phyloP scores from a whole-genome alignment of 2,888 invertebrate species.

The Melangyna quadrimaculata region DNA sequence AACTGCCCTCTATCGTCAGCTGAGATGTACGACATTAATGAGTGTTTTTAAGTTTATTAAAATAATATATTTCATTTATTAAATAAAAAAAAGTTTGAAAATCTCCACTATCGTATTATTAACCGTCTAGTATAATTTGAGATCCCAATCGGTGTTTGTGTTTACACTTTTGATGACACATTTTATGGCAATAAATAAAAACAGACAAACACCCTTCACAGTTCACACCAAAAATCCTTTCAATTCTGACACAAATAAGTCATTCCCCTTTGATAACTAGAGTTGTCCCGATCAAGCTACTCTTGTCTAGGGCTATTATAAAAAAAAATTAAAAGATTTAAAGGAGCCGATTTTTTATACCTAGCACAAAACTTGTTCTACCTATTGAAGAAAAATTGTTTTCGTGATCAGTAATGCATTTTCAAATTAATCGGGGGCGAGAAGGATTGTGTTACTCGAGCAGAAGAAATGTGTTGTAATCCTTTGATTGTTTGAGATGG shows the following conservation, averaged over 20 bases:
- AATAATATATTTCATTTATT: too few relatives aligned
- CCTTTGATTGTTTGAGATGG: constrained; percentile 46
- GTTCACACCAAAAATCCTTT: constrained; percentile 25
- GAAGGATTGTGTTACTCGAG: constrained; percentile 23
- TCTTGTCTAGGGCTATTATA: not conserved
- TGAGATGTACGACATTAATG: too few relatives aligned
- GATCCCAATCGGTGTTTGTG: not conserved
- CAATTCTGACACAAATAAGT: constrained; percentile 1
- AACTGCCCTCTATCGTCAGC: too few relatives aligned
- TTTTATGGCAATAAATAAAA: constrained; percentile 56
- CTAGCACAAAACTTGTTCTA: not conserved
- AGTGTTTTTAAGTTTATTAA: too few relatives aligned
- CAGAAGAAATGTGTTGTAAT: constrained; percentile 51
- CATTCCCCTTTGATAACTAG: not conserved
- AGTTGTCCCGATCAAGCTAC: not conserved
- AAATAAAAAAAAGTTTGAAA: too few relatives aligned
- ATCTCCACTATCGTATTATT: too few relatives aligned
- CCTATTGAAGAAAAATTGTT: constrained; percentile 20
- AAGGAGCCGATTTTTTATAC: constrained; percentile 35
- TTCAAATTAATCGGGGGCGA: constrained; percentile 37
- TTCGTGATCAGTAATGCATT: not conserved
- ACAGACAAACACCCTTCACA: constrained; percentile 48
- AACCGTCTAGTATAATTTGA: too few relatives aligned
- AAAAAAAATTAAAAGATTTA: constrained; percentile 39
- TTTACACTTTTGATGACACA: constrained; percentile 38